Conservation (phyloP, 2,113 vertebrate species). For the Elephantulus edwardii region DNA sequence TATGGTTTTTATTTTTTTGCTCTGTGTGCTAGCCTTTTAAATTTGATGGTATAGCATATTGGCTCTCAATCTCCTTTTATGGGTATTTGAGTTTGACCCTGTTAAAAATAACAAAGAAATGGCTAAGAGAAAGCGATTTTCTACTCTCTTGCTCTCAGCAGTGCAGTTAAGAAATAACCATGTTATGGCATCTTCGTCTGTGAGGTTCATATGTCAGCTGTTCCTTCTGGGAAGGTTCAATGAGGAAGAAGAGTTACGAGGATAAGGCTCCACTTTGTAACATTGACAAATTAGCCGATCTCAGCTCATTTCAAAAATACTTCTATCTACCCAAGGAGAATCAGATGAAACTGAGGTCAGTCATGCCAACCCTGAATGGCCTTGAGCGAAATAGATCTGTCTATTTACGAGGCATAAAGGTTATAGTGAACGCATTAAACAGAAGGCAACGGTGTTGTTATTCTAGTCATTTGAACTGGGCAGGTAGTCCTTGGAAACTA, state of each 20-base stretch:
- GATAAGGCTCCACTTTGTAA: conserved; percentile 56
- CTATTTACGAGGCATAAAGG: conserved; percentile 70
- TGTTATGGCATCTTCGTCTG: conserved; percentile 63
- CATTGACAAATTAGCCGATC: conserved; percentile 67
- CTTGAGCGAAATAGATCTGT: conserved; percentile 56
- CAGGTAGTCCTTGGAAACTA: background rate
- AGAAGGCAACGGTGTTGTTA: conserved; percentile 40
- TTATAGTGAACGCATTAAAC: conserved; percentile 59
- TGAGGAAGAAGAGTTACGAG: conserved; percentile 63
- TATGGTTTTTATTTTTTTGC: conserved; percentile 8
- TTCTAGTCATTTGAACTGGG: conserved; percentile 51
- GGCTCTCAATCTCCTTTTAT: conserved; percentile 71
- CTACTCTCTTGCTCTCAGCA: conserved; percentile 51
- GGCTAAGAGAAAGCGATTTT: conserved; percentile 60
- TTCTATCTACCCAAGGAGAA: conserved; percentile 57
- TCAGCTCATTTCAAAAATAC: conserved; percentile 64
- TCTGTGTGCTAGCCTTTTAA: conserved; percentile 43
- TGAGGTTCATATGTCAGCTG: conserved; percentile 72
- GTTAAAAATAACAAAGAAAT: conserved; percentile 71
- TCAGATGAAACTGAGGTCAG: conserved; percentile 61
- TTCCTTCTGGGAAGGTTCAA: conserved; percentile 10
- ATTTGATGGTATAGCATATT: conserved; percentile 42
- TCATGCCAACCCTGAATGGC: conserved; percentile 54
- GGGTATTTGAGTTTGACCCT: conserved; percentile 64
- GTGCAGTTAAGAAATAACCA: conserved; percentile 66